phyloP scores from a whole-genome alignment of 2,797 vertebrate species.

The Sebastiscus albofasciatus region DNA sequence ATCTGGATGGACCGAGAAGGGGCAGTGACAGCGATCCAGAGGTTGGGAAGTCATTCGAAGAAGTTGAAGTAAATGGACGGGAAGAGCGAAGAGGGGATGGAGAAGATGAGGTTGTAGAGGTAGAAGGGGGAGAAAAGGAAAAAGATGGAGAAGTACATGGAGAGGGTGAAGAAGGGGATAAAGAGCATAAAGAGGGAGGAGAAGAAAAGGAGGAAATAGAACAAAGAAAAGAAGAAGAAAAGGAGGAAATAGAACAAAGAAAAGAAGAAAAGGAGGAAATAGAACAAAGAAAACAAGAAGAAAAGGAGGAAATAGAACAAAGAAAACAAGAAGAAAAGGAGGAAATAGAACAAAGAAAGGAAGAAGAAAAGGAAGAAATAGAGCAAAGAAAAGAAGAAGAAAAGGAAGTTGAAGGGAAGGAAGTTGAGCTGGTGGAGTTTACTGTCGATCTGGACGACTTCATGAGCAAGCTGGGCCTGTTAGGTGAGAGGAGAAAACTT shows the following conservation, averaged over 20 bases:
- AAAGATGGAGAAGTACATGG: background rate
- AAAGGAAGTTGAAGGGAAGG: constrained; percentile 10
- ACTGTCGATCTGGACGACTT: constrained; percentile 69
- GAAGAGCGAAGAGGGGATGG: background rate
- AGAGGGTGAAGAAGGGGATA: background rate
- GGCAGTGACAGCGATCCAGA: constrained; percentile 55
- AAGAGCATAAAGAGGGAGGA: background rate
- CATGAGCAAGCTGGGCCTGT: constrained; percentile 67
- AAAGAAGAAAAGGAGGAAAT: constrained; percentile 7
- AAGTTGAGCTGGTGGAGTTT: constrained; percentile 13
- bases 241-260: background rate
- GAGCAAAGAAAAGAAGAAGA: constrained; percentile 8
- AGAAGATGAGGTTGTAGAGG: background rate
- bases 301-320: background rate
- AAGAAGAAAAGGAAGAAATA: background rate
- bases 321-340: background rate
- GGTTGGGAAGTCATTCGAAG: constrained; percentile 27
- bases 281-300: constrained; percentile 2
- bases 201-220: constrained; percentile 2
- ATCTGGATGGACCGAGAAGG: constrained; percentile 11
- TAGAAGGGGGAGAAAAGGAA: background rate
- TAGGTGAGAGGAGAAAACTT: constrained; percentile 61
- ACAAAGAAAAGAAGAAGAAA: constrained; percentile 13
- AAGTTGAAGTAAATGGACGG: constrained; percentile 28
- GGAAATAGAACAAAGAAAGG: background rate